Base-by-base conservation (phyloP, 2,113 vertebrate species). In the Ceyx melanurus region DNA sequence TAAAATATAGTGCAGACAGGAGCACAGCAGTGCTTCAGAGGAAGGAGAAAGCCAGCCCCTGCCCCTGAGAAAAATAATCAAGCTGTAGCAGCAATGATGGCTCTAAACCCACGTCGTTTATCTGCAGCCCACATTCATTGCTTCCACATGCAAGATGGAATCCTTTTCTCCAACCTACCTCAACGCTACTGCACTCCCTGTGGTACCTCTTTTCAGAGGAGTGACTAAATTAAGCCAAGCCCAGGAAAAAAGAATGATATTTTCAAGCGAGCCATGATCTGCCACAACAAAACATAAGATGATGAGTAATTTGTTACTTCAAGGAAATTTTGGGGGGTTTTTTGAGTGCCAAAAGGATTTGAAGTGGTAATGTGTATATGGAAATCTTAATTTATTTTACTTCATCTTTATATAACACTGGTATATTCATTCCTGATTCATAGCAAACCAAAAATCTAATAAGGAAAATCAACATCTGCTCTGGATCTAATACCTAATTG, bases 251-350 rank as follows among this genome's bases (percentile, higher is more conserved):
- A 78, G 73, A 78, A 74, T 18, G 57, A 53, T 85, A 81, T 84
- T 95, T 92, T 93, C 89, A 89, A 96, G 89, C 67, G 70, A 86
- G 50, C 72, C 84, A 68, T 64, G 89, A 94, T 88, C 64, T 53
- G 15, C 88, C 67, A 93, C 73, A 83, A 82, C 75, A 78, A 81
- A 94, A 35, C 2, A 0, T 67, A 80, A 82, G 72, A 89, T 42
- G 65, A 94, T 48, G 65, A 94, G 61, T 77, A 81, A 88, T 91
- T 94, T 88, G 72, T 93, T 88, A 80, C 89, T 89, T 92, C 48
- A 45, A 85, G 45, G 50, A 65, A 60, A 22, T 50, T 50, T 50
- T 23, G 22, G 48, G 22, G 11, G 5, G 21, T 11, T 22, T 54
- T 43, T 33, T 6, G 26, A 72, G 54, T 43, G 26, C 78, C 33